phyloP scores from a whole-genome alignment of 1,140 invertebrate genomes.

The Dreissena rostriformis region DNA sequence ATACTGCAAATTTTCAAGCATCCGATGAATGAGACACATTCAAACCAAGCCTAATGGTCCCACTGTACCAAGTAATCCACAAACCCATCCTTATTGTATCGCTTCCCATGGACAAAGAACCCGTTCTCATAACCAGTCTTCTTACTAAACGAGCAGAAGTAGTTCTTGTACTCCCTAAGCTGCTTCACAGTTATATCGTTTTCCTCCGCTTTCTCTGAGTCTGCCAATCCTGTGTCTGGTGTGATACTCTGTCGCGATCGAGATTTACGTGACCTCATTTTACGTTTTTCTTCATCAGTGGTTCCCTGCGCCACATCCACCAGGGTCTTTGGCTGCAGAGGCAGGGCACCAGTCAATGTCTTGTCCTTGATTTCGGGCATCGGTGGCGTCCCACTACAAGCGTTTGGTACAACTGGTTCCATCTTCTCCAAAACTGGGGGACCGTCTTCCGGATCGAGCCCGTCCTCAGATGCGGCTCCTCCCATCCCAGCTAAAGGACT shows the following conservation, averaged over 20 bases:
- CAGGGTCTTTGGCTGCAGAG: neutral
- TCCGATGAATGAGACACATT: too few species aligned
- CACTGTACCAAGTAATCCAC: constrained; percentile 41
- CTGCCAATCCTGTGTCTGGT: neutral
- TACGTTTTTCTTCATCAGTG: neutral
- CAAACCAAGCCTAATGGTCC: constrained; percentile 15
- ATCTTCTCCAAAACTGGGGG: constrained; percentile 46
- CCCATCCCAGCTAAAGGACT: neutral
- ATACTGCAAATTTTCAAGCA: too few species aligned
- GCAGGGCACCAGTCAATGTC: neutral
- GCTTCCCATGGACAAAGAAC: constrained; percentile 21
- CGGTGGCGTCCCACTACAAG: constrained; percentile 27
- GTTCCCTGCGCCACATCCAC: neutral
- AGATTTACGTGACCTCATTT: neutral
- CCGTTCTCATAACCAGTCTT: constrained; percentile 45
- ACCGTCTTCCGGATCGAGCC: neutral
- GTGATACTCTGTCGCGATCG: neutral
- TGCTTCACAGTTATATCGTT: constrained; percentile 29
- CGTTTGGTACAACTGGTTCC: constrained; percentile 38
- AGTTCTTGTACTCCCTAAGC: constrained; percentile 10
- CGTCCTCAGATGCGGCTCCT: neutral
- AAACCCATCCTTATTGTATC: neutral
- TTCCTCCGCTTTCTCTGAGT: neutral
- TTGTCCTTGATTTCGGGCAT: constrained; percentile 50
- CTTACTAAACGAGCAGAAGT: constrained; percentile 15